These are phyloP conservation scores for Patagioenas fasciata DNA, from an alignment of 2,113 vertebrate genomes.

Conservation along the genomic window DNA sequence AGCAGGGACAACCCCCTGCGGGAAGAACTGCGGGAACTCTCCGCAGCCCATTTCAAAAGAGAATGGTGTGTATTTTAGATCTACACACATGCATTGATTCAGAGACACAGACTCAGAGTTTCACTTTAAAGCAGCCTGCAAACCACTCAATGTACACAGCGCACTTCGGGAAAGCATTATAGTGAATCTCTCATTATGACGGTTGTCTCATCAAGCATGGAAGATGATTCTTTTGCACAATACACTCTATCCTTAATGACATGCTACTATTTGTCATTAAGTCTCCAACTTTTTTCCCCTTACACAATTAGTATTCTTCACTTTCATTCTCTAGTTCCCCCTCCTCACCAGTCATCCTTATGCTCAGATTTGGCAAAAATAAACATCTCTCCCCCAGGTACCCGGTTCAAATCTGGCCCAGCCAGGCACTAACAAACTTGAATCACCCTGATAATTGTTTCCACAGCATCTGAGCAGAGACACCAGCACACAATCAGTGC, in stretches of 20 bases:
- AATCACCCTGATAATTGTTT: neutral
- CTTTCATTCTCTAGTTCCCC: neutral
- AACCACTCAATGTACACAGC: neutral
- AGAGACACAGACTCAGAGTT: neutral
- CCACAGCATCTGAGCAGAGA: neutral
- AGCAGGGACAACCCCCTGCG: neutral
- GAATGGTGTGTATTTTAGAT: neutral
- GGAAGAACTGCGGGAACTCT: neutral
- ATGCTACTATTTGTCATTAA: accelerated
- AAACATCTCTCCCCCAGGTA: neutral
- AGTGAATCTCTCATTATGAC: neutral
- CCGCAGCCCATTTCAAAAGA: neutral
- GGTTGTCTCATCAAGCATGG: neutral
- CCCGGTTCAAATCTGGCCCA: neutral
- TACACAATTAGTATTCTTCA: neutral
- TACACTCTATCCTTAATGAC: neutral
- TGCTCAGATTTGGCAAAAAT: neutral
- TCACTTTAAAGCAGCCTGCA: neutral
- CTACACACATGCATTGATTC: neutral
- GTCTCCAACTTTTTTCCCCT: neutral
- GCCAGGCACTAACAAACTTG: neutral
- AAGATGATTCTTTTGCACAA: neutral
- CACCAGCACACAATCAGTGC: neutral
- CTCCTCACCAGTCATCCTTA: neutral
- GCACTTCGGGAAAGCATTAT: neutral